Conservation (phyloP, 2,797 vertebrate genomes). For the Gymnodraco acuticeps region DNA sequence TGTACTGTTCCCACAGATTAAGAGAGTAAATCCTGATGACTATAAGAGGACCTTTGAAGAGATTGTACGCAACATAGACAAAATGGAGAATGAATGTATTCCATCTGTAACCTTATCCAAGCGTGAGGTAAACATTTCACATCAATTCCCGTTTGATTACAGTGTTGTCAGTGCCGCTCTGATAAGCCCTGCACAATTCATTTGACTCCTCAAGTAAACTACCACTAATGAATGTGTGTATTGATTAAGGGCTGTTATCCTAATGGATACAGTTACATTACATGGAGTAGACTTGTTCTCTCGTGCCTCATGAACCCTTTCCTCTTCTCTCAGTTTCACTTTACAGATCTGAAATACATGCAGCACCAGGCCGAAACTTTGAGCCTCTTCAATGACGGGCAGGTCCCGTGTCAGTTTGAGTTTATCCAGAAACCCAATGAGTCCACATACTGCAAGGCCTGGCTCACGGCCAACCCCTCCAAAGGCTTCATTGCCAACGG, state of each 20-base stretch:
- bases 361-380: slow-evolving; percentile 90
- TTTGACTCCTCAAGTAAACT: slow-evolving; percentile 2
- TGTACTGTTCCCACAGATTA: slow-evolving; percentile 85
- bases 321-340: slow-evolving; percentile 87
- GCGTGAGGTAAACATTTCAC: slow-evolving; percentile 86
- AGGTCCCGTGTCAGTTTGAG: slow-evolving; percentile 96
- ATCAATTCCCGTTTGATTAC: background rate
- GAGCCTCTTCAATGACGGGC: slow-evolving; percentile 92
- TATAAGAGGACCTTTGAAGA: slow-evolving; percentile 94
- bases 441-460: slow-evolving; percentile 91
- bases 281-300: background rate
- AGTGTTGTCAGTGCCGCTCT: slow-evolving; percentile 1
- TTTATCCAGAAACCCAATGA: slow-evolving; percentile 96
- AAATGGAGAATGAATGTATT: slow-evolving; percentile 97
- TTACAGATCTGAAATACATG: slow-evolving; percentile 95
- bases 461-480: slow-evolving; percentile 91
- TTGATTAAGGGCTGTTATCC: slow-evolving; percentile 14
- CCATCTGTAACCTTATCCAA: slow-evolving; percentile 92
- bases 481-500: slow-evolving; percentile 94
- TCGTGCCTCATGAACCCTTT: slow-evolving; percentile 3
- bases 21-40: slow-evolving; percentile 88
- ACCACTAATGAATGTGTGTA: slow-evolving; percentile 18
- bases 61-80: slow-evolving; percentile 94
- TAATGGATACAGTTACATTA: slow-evolving; percentile 22
- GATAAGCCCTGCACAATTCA: background rate